Percentiles rank a stretch among this genome's conserved stretches.
These are phyloP conservation scores for Potamarius usumacintae DNA, from an alignment of 2,113 vertebrate species.

Conservation along the genomic window DNA sequence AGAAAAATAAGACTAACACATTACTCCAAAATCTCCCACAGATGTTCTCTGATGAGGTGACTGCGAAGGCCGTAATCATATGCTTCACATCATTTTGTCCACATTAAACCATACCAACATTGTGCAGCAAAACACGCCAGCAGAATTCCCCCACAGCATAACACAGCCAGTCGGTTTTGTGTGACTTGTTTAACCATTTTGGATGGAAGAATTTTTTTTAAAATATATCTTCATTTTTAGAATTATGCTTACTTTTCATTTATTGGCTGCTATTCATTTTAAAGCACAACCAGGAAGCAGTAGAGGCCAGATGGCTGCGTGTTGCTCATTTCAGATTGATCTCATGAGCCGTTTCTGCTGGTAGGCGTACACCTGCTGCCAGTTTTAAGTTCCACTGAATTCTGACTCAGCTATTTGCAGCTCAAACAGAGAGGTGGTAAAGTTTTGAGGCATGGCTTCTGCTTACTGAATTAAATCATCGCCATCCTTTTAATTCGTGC, in stretches of 20 bases:
- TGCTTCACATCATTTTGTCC: background rate
- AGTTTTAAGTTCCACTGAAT: background rate
- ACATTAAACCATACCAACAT: background rate
- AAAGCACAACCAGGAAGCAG: conserved; percentile 1
- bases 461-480: background rate
- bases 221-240: background rate
- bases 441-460: background rate
- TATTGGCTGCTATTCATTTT: background rate
- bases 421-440: conserved; percentile 1
- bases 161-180: background rate
- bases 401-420: conserved; percentile 5
- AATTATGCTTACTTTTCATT: background rate
- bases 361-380: conserved; percentile 11
- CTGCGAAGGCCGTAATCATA: background rate
- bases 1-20: background rate
- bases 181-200: background rate
- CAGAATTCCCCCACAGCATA: background rate
- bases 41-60: background rate
- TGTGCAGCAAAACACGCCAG: background rate
- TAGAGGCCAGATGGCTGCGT: background rate
- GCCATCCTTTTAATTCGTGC: background rate
- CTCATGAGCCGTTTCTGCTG: background rate
- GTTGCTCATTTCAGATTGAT: conserved; percentile 9
- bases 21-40: background rate
- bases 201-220: background rate